Evolutionary conservation across 2,113 vertebrate genomes (phyloP).

Genomic region (Connochaetes taurinus): DNA sequence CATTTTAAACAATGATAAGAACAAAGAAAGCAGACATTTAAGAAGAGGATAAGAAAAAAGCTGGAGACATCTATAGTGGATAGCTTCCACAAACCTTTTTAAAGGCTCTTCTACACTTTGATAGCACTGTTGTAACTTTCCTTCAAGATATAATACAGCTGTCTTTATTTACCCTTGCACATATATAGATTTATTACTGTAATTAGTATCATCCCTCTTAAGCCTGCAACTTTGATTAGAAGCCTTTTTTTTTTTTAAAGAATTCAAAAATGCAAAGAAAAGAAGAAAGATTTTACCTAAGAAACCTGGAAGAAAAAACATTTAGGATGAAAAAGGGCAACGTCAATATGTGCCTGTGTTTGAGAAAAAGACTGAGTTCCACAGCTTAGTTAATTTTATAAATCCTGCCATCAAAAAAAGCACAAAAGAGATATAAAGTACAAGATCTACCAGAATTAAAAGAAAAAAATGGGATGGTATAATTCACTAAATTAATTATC

Average conservation of each 20-base stretch:
- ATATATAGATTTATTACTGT: not conserved
- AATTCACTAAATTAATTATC: not conserved
- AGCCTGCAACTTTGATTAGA: not conserved
- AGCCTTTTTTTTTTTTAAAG: not conserved
- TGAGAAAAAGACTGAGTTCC: not conserved
- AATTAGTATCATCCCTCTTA: not conserved
- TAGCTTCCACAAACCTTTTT: not conserved
- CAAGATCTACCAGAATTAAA: not conserved
- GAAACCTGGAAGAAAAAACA: not conserved
- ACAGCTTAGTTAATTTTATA: slow-evolving; percentile 1
- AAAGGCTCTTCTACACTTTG: not conserved
- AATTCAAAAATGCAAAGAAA: not conserved
- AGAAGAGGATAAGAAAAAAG: not conserved
- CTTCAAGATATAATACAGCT: not conserved
- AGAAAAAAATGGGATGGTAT: not conserved
- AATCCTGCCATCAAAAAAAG: not conserved
- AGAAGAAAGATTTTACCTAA: not conserved
- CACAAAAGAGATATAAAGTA: not conserved
- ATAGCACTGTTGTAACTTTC: not conserved
- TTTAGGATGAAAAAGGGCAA: not conserved
- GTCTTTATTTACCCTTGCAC: not conserved
- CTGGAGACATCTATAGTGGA: not conserved
- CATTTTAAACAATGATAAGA: not conserved
- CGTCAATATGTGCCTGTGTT: not conserved
- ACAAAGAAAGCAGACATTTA: not conserved